These are phyloP conservation scores for Lucinisca nassula DNA, from an alignment of 2,888 invertebrate genomes.

Conservation along the genomic window DNA sequence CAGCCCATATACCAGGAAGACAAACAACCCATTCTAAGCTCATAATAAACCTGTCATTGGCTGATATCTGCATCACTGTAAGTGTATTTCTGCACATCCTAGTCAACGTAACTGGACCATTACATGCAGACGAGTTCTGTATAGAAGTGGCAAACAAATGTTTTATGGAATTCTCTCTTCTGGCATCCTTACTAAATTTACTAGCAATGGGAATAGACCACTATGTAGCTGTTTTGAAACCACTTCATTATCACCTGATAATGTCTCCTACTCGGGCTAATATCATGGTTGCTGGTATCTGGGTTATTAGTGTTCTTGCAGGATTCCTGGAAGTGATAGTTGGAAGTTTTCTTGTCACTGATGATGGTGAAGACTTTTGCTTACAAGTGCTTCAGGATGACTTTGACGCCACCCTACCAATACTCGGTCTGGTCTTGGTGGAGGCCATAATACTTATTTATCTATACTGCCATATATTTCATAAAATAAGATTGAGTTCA, in stretches of 20 bases:
- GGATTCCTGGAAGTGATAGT: slow-evolving; percentile 71
- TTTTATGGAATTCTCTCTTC: slow-evolving; percentile 75
- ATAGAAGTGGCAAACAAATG: slow-evolving; percentile 46
- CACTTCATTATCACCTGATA: slow-evolving; percentile 72
- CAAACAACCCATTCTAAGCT: slow-evolving; percentile 80
- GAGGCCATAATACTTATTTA: slow-evolving; percentile 76
- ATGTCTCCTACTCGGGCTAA: slow-evolving; percentile 71
- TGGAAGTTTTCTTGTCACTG: slow-evolving; percentile 19
- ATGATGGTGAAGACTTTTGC: slow-evolving; percentile 63
- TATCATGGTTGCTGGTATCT: slow-evolving; percentile 74
- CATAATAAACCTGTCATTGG: slow-evolving; percentile 80
- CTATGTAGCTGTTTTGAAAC: slow-evolving; percentile 79
- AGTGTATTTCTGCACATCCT: slow-evolving; percentile 71
- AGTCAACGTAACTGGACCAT: background rate
- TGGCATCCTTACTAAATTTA: slow-evolving; percentile 79
- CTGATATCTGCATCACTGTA: slow-evolving; percentile 80
- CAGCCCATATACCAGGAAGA: slow-evolving; percentile 76
- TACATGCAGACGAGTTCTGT: background rate
- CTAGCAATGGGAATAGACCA: slow-evolving; percentile 81
- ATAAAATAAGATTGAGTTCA: slow-evolving; percentile 67
- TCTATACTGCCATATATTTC: slow-evolving; percentile 78
- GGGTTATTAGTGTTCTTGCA: slow-evolving; percentile 72
- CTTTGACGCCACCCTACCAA: slow-evolving; percentile 79
- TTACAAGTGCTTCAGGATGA: slow-evolving; percentile 69
- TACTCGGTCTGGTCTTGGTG: slow-evolving; percentile 74